Percentiles rank a stretch among this genome's conserved stretches.
These are phyloP conservation scores for Bubo bubo DNA, from an alignment of 2,113 vertebrate species.

Conservation along the genomic window DNA sequence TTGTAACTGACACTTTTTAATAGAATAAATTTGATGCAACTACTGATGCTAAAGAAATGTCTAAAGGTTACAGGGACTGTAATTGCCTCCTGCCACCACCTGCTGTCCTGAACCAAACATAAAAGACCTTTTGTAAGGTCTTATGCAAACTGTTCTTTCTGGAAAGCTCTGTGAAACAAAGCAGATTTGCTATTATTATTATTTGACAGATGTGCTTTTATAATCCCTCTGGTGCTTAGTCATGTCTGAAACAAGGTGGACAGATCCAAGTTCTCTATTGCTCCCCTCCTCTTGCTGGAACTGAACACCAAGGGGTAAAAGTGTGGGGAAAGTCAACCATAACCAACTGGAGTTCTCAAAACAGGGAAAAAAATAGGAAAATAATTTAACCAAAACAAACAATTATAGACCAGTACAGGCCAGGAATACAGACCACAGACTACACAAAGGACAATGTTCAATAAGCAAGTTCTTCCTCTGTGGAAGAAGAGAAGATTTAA, in stretches of 20 bases:
- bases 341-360: background rate
- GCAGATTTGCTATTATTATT: background rate
- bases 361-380: background rate
- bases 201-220: background rate
- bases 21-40: background rate
- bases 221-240: background rate
- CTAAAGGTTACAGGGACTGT: background rate
- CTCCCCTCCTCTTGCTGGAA: background rate
- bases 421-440: background rate
- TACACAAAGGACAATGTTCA: background rate
- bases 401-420: background rate
- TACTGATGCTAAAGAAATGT: background rate
- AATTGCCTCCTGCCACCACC: constrained; percentile 31
- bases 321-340: fast-evolving
- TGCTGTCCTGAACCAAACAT: constrained; percentile 6
- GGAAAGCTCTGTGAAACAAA: constrained; percentile 3
- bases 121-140: constrained; percentile 13
- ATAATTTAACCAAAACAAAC: background rate
- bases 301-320: background rate
- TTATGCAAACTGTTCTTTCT: background rate
- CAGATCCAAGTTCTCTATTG: background rate
- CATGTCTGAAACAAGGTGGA: background rate
- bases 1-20: background rate
- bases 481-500: background rate
- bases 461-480: background rate